Conservation (phyloP, 2,113 vertebrate genomes). For the Tragelaphus strepsiceros region DNA sequence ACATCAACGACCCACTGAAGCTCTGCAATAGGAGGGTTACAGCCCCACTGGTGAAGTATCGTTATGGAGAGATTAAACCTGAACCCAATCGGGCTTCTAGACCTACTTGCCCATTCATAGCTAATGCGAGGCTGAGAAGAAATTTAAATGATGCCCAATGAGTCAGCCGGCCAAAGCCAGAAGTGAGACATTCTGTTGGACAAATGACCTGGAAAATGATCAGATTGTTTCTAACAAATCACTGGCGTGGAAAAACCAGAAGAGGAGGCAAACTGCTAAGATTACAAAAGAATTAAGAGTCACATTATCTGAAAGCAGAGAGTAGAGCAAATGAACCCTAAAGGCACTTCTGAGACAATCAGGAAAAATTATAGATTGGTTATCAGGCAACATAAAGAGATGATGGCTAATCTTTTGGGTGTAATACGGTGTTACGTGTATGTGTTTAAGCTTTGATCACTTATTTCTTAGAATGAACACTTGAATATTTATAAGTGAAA, state of each 20-base stretch:
- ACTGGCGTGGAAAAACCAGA: neutral
- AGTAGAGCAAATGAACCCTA: neutral
- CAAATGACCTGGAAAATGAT: neutral
- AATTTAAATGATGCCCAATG: neutral
- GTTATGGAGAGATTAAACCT: neutral
- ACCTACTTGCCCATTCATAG: neutral
- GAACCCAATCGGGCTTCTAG: fast-evolving
- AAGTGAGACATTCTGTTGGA: neutral
- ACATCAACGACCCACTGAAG: fast-evolving
- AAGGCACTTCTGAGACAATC: neutral
- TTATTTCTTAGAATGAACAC: neutral
- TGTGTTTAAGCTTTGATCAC: neutral
- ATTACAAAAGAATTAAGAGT: neutral
- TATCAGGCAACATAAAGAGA: neutral
- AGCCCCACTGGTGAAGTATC: fast-evolving
- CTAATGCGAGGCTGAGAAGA: neutral
- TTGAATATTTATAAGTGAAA: neutral
- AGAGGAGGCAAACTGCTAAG: no score
- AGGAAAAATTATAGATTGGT: neutral
- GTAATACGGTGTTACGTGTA: neutral
- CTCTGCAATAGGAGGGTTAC: fast-evolving
- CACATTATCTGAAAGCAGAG: neutral
- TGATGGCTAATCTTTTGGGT: neutral
- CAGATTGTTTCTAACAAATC: neutral
- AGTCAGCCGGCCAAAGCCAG: neutral